phyloP scores from a whole-genome alignment of 2,888 invertebrate species.

The Aphidius colemani region DNA sequence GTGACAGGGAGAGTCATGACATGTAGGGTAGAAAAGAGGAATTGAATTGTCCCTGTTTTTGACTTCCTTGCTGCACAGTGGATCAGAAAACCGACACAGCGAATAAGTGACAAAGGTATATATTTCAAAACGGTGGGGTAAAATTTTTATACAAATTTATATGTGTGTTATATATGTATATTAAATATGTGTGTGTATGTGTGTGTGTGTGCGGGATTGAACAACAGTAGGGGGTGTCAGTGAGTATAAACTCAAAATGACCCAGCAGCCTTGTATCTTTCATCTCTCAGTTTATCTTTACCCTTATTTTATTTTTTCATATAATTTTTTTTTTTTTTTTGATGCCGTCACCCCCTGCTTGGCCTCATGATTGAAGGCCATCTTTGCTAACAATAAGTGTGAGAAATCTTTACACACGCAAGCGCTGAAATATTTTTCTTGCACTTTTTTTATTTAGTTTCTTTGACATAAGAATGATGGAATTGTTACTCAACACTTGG shows the following conservation, averaged over 20 bases:
- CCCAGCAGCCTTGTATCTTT: constrained; percentile 47
- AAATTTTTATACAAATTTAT: constrained; percentile 39
- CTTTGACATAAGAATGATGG: too few relatives aligned
- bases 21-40: constrained; percentile 13
- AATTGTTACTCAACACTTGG: too few relatives aligned
- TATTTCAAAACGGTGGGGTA: constrained; percentile 22
- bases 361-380: constrained; percentile 29
- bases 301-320: constrained; percentile 14
- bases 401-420: constrained; percentile 40
- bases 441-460: too few relatives aligned
- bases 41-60: not conserved
- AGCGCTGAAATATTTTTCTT: not conserved
- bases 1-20: constrained; percentile 19
- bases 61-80: not conserved
- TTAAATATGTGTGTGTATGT: too few relatives aligned
- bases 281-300: constrained; percentile 21
- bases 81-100: constrained; percentile 25
- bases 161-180: constrained; percentile 33
- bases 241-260: constrained; percentile 45
- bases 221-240: constrained; percentile 50
- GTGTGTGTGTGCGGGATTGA: constrained; percentile 9
- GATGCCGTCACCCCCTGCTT: constrained; percentile 5
- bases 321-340: constrained; percentile 2
- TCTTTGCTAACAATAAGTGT: constrained; percentile 40
- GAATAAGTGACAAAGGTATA: constrained; percentile 16